Percentiles rank a stretch among this genome's conserved stretches.
These are phyloP conservation scores for Myxocyprinus asiaticus DNA, from an alignment of 2,113 vertebrate genomes.

Conservation along the genomic window DNA sequence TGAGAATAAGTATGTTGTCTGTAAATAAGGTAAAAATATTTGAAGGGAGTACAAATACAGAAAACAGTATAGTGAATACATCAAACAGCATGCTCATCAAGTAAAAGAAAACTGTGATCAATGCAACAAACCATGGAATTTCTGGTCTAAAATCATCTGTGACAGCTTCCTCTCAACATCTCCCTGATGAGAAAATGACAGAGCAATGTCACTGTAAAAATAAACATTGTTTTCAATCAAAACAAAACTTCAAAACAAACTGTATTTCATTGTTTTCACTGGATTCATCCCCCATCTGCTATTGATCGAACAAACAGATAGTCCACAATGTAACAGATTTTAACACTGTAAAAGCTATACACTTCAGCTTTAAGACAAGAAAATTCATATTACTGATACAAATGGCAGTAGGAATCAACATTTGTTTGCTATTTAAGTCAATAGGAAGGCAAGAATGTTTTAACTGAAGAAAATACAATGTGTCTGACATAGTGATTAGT, in stretches of 20 bases:
- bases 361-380: no score
- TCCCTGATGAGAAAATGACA: constrained; percentile 69
- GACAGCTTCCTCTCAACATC: constrained; percentile 96
- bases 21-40: background rate
- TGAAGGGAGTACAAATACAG: background rate
- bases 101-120: no score
- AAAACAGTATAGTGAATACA: background rate
- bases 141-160: constrained; percentile 97
- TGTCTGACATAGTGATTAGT: background rate
- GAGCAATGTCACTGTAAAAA: background rate
- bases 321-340: no score
- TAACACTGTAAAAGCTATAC: no score
- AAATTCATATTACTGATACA: background rate
- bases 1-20: no score
- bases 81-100: background rate
- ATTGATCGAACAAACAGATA: no score
- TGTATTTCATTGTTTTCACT: no score
- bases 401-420: background rate
- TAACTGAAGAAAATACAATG: background rate
- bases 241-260: no score
- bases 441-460: background rate
- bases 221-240: background rate
- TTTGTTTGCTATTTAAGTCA: background rate
- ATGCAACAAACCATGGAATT: constrained; percentile 85
- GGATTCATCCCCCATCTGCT: no score